These are phyloP conservation scores for Mohoua ochrocephala DNA, from an alignment of 2,113 vertebrate species.

Conservation along the genomic window DNA sequence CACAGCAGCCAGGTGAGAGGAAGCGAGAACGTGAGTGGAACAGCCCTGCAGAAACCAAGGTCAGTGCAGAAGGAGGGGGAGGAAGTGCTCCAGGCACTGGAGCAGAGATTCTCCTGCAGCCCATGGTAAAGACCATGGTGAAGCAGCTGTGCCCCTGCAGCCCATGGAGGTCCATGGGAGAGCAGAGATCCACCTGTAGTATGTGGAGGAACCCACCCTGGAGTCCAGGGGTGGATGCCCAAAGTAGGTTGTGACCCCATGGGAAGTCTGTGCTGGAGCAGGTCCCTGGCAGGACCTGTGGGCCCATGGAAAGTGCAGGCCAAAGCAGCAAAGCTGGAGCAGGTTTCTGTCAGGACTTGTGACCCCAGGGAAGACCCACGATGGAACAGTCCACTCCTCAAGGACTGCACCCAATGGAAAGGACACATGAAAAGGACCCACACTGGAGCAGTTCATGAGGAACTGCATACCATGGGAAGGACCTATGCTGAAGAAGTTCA, in stretches of 20 bases:
- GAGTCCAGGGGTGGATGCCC: background rate
- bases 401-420: background rate
- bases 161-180: background rate
- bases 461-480: background rate
- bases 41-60: background rate
- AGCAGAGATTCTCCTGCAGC: background rate
- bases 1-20: background rate
- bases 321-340: background rate
- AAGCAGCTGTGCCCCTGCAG: background rate
- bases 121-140: background rate
- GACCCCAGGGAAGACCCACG: background rate
- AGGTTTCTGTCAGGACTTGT: background rate
- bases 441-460: background rate
- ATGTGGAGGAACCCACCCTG: background rate
- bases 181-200: background rate
- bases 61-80: background rate
- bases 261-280: background rate
- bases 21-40: background rate
- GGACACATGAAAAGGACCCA: background rate
- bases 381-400: background rate
- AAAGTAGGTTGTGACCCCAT: background rate
- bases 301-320: background rate
- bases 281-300: background rate
- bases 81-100: background rate
- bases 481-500: background rate